phyloP scores from a whole-genome alignment of 2,888 invertebrate genomes.

The Euplexia lucipara region DNA sequence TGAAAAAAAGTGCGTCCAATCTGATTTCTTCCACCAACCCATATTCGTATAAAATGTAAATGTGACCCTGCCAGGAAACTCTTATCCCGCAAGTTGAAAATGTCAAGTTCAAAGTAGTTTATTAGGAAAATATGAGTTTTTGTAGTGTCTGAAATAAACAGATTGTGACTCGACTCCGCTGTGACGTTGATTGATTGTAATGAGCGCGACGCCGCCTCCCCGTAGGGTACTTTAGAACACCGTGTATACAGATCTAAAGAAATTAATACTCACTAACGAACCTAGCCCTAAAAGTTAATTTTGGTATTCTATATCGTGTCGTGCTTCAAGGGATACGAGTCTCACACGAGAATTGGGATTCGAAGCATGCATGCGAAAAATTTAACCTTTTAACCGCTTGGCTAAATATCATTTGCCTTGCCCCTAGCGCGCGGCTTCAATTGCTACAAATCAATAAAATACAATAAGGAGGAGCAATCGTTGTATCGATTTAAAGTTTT shows the following conservation, averaged over 20 bases:
- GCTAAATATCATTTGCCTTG: too few relatives aligned
- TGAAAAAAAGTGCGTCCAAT: too few relatives aligned
- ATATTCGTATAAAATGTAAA: neutral
- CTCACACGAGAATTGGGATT: neutral
- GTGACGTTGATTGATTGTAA: conserved; percentile 55
- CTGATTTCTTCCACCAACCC: neutral
- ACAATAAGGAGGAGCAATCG: too few relatives aligned
- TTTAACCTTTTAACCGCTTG: too few relatives aligned
- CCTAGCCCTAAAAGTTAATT: neutral
- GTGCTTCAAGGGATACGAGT: neutral
- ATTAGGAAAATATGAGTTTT: conserved; percentile 30
- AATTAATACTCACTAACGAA: conserved; percentile 33
- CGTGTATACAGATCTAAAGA: conserved; percentile 2
- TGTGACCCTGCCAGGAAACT: too few relatives aligned
- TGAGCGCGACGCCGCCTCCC: conserved; percentile 12
- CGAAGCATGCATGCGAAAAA: neutral
- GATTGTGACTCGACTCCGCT: conserved; percentile 29
- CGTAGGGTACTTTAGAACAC: conserved; percentile 1
- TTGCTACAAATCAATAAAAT: too few relatives aligned
- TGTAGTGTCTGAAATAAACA: conserved; percentile 32
- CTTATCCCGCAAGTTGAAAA: neutral
- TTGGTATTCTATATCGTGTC: neutral
- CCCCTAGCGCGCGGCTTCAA: too few relatives aligned
- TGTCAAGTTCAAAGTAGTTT: conserved; percentile 26
- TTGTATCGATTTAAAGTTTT: too few relatives aligned